Base-by-base conservation (phyloP, 2,797 vertebrate genomes). In the Tinamus major region DNA sequence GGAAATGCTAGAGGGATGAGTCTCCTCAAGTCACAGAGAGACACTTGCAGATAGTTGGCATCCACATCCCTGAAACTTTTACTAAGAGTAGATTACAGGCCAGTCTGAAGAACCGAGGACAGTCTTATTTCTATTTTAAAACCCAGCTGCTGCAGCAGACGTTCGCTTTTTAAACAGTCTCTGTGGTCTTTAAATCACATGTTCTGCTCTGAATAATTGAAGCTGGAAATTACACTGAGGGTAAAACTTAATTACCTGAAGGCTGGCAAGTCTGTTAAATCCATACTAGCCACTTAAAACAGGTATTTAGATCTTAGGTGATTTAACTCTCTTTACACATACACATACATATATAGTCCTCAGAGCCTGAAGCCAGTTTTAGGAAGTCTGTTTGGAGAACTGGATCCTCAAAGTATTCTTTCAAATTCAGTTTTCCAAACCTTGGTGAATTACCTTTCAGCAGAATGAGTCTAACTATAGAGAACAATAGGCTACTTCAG, bases 101-200 rank as follows among this genome's bases (percentile, higher is more conserved):
- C 6, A 55, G 26, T 20, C 74, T 55, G 29, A 77, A 79, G 35
- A 67, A 56, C 6, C 1, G 11, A 76, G 20, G 2, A 58, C 9
- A 29, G 26, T 76, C 64, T 59, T 42, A 4, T 82, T 74, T 56
- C n/a, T 27, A 14, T 56, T 74, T 62, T 37, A 79, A 85, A 77
- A 4, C 16, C 27, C 0, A 2, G 14, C 23, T 17, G 6, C 49
- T 62, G 35, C 10, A 8, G 31, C 0, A 55, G 37, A 0, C 19
- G 39, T 9, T 27, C 55, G 71, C 42, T 68, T 63, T 75, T 18
- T 3, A 21, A 4, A 71, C 63, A 67, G 62, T 3, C 39, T 27
- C 58, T 84, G 33, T 24, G 46, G 13, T 31, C 55, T 62, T 20
- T 20, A 31, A 85, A 27, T 39, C 9, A 35, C 4, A 2, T 10